Percentiles rank a stretch among this genome's conserved stretches.
Conservation (phyloP, 2,888 invertebrate genomes). For the Epirrhoe tristata region DNA sequence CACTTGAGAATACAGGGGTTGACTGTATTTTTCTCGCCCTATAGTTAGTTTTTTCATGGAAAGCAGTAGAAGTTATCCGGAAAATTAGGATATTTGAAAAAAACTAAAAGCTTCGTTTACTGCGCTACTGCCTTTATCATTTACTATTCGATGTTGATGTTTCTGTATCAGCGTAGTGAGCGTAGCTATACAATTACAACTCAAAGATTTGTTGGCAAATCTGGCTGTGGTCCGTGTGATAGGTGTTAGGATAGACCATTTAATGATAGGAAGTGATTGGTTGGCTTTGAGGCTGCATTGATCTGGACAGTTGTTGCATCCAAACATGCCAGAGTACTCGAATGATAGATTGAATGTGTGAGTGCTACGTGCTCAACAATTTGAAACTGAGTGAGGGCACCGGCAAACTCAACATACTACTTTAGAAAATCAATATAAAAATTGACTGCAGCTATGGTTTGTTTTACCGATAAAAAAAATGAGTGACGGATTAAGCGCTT, state of each 20-base stretch:
- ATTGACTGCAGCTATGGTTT: too few species aligned
- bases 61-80: too few species aligned
- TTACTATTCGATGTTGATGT: constrained; percentile 43
- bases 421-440: too few species aligned
- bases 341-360: constrained; percentile 4
- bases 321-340: constrained; percentile 1
- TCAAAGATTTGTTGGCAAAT: constrained; percentile 72
- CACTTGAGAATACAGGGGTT: too few species aligned
- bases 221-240: constrained; percentile 51
- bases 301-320: constrained; percentile 4
- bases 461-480: too few species aligned
- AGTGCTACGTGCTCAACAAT: background rate
- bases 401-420: background rate
- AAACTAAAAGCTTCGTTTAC: too few species aligned
- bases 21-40: too few species aligned
- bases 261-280: background rate
- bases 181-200: constrained; percentile 72
- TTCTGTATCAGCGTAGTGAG: constrained; percentile 55
- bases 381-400: too few species aligned
- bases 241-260: constrained; percentile 36
- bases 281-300: constrained; percentile 14
- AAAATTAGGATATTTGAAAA: too few species aligned
- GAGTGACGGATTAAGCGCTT: too few species aligned
- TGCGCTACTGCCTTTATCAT: constrained; percentile 26
- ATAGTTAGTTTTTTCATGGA: too few species aligned